A percentile compares a stretch with the other conserved stretches of the same genome.
Conservation (phyloP, 2,797 vertebrate species). For the Cyprinodon diabolis region DNA sequence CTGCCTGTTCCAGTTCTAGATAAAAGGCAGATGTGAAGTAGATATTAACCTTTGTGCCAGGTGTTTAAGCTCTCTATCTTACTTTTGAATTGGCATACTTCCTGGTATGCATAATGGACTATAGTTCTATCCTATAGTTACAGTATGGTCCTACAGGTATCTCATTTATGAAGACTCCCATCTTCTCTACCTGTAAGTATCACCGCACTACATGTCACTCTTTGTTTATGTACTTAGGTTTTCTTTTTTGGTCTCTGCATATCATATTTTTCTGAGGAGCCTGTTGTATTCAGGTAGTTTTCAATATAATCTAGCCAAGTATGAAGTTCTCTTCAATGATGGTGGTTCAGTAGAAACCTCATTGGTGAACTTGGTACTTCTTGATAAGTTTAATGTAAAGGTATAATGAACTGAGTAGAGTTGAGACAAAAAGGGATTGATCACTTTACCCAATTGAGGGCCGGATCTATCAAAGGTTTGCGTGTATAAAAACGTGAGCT, state of each 20-base stretch:
- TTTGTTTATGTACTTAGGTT: background rate
- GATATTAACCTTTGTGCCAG: background rate
- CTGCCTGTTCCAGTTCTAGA: constrained; percentile 17
- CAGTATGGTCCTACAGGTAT: background rate
- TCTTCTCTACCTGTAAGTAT: background rate
- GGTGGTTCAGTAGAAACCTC: too few relatives aligned
- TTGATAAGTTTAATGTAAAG: too few relatives aligned
- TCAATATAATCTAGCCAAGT: too few relatives aligned
- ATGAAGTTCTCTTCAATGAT: too few relatives aligned
- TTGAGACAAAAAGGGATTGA: too few relatives aligned
- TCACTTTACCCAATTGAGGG: too few relatives aligned
- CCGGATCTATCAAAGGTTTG: too few relatives aligned
- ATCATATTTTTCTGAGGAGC: background rate
- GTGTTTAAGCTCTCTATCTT: background rate
- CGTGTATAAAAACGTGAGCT: too few relatives aligned
- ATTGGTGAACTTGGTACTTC: too few relatives aligned
- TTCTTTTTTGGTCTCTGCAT: background rate
- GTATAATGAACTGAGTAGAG: too few relatives aligned
- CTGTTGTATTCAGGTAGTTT: too few relatives aligned
- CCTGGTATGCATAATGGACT: background rate
- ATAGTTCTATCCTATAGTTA: too few relatives aligned
- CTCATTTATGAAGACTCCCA: background rate
- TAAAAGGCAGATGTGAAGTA: constrained; percentile 20
- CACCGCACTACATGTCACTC: background rate
- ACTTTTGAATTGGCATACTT: background rate